These are phyloP conservation scores for Nyctibius bracteatus DNA, from an alignment of 2,113 vertebrate species.

Conservation along the genomic window DNA sequence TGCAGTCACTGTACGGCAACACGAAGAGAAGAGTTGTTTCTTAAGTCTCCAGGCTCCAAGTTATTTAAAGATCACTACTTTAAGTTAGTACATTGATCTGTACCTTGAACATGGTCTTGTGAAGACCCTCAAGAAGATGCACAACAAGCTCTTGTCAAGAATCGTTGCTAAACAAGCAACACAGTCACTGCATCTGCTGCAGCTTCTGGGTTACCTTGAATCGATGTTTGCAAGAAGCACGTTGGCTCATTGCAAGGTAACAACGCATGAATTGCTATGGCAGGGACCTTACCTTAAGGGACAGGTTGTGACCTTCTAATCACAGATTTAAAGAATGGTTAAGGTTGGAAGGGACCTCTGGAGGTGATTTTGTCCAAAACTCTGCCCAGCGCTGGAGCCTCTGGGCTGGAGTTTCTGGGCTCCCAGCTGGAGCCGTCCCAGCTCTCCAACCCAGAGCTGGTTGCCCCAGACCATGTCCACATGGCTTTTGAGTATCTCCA, in stretches of 20 bases:
- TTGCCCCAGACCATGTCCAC: neutral
- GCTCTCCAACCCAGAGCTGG: neutral
- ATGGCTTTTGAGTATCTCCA: neutral
- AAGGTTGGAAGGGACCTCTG: neutral
- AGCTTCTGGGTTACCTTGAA: neutral
- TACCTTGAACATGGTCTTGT: neutral
- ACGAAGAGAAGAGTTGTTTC: neutral
- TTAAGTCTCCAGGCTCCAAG: neutral
- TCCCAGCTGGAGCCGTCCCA: too few relatives aligned
- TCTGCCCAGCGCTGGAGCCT: too few relatives aligned
- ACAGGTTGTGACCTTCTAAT: neutral
- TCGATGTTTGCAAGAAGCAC: neutral
- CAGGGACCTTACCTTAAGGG: neutral
- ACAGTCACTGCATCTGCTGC: neutral
- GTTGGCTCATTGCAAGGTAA: neutral
- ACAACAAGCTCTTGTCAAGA: neutral
- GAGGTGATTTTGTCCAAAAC: neutral
- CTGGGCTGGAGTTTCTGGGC: too few relatives aligned
- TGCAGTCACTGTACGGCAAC: fast-evolving
- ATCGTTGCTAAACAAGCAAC: neutral
- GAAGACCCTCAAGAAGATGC: neutral
- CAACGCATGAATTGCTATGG: neutral
- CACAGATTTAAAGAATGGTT: neutral
- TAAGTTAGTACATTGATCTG: neutral
- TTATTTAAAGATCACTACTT: neutral